Conservation (phyloP, 37 sponge, comb jelly and placozoan species). For the Spongia lamella region DNA sequence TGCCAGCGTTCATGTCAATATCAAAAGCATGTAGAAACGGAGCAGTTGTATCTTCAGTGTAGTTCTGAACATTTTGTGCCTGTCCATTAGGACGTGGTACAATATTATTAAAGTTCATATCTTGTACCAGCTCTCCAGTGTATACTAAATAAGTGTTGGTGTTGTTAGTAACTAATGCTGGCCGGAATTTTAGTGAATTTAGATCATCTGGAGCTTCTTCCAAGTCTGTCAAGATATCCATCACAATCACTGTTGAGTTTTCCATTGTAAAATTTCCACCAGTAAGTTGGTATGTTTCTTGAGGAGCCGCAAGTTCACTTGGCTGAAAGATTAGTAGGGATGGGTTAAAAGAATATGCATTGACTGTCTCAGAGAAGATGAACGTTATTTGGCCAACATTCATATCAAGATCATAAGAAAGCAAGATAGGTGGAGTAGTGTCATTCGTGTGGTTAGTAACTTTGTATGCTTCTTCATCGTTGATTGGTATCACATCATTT, state of each 20-base stretch:
- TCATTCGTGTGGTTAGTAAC: slow-evolving; percentile 69
- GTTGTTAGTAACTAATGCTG: slow-evolving; percentile 35
- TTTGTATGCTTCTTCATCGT: slow-evolving; percentile 35
- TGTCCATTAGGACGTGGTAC: slow-evolving; percentile 63
- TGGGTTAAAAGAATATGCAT: slow-evolving; percentile 76
- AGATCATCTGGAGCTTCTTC: slow-evolving; percentile 60
- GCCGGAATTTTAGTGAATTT: slow-evolving; percentile 65
- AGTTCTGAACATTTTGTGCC: slow-evolving; percentile 54
- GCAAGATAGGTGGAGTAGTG: slow-evolving; percentile 73
- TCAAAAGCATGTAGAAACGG: slow-evolving; percentile 82
- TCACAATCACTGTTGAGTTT: slow-evolving; percentile 65
- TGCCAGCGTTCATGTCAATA: slow-evolving; percentile 77
- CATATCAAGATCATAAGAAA: slow-evolving; percentile 78
- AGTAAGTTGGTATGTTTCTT: slow-evolving; percentile 40
- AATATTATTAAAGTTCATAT: slow-evolving; percentile 83
- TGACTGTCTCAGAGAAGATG: slow-evolving; percentile 88
- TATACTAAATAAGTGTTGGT: slow-evolving; percentile 68
- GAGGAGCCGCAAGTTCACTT: not conserved
- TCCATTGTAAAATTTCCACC: slow-evolving; percentile 62
- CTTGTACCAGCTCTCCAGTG: slow-evolving; percentile 44
- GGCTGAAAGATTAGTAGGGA: slow-evolving; percentile 55
- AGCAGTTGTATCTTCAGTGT: slow-evolving; percentile 71
- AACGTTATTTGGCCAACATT: slow-evolving; percentile 66
- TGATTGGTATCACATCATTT: slow-evolving; percentile 54
- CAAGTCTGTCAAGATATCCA: slow-evolving; percentile 62